These are phyloP conservation scores for Proales similis DNA, from an alignment of 1,140 invertebrate species.

Conservation along the genomic window DNA sequence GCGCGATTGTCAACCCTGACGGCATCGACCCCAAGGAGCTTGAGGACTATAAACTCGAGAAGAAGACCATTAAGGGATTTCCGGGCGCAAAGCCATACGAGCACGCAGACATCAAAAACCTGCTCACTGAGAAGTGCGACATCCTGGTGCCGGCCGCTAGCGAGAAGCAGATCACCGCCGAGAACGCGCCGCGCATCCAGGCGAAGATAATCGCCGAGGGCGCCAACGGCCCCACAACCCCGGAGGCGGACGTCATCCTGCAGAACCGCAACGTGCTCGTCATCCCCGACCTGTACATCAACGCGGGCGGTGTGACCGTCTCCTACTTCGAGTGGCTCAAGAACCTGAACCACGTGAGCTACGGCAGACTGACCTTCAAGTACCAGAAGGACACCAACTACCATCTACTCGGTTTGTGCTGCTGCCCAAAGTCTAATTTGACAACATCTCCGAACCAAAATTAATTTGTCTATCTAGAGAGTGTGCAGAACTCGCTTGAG, in stretches of 20 bases:
- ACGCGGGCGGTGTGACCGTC: conserved; percentile 97
- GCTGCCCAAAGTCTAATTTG: too few relatives aligned
- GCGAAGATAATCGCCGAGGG: conserved; percentile 65
- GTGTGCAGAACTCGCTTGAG: conserved; percentile 96
- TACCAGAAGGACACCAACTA: conserved; percentile 98
- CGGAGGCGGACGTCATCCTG: conserved; percentile 89
- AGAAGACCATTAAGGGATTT: conserved; percentile 86
- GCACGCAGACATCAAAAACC: conserved; percentile 72
- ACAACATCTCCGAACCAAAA: too few relatives aligned
- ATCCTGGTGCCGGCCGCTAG: conserved; percentile 93
- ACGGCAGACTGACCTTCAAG: conserved; percentile 95
- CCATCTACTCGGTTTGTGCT: conserved; percentile 86
- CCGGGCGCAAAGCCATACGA: conserved; percentile 66
- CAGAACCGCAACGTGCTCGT: conserved; percentile 87
- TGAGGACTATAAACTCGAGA: conserved; percentile 63
- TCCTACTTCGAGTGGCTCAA: conserved; percentile 99
- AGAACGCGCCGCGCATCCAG: conserved; percentile 82
- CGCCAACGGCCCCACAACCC: conserved; percentile 96
- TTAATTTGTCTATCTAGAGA: too few relatives aligned
- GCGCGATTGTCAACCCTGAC: conserved; percentile 73
- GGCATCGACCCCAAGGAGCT: conserved; percentile 84
- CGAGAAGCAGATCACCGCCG: conserved; percentile 89
- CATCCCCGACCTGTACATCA: conserved; percentile 74
- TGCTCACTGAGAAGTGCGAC: conserved; percentile 90
- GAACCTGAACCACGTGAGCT: conserved; percentile 98